Evolutionary conservation across 2,113 vertebrate genomes (phyloP), one percentile per base, ranked within the genome.

Genomic region (Brachypteracias leptosomus): DNA sequence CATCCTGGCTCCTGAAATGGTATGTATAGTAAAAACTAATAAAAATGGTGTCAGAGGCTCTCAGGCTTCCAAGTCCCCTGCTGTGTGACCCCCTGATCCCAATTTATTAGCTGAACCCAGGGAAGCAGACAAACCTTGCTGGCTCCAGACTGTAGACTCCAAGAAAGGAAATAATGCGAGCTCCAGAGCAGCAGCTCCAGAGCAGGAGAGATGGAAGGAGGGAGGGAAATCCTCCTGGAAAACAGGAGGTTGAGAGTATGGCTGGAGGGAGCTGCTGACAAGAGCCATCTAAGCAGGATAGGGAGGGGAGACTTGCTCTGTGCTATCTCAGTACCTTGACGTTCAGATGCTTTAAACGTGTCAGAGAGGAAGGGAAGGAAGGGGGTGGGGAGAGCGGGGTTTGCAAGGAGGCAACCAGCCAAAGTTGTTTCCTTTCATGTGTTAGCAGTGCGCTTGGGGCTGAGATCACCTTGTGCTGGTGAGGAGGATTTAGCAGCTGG

Each of bases 11-110:
- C 93, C 96, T 96, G 98, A 97, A 98, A 97, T 98, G 97, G 97
- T 97, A 97, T 97, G 97, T 97, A 97, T 97, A 98, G 97, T 98
- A 96, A 98, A 98, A 98, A 98, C 98, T 98, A 98, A 98, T 98
- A 98, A 98, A 98, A 98, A 97, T 90, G 59, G 97, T 98, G 98
- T 98, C 98, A 98, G 97, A 95, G 97, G 93, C 97, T 98, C 97
- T 97, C 98, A 98, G 97, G 97, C 98, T 98, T 97, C 97, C 98
- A 97, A 96, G 96, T 98, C 98, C 97, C 98, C 97, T 97, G 97
- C 97, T 96, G 97, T 96, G 98, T 97, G 97, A 98, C 98, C 98
- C 97, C 90, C 96, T 65, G 98, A 98, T 98, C 98, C 98, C 98
- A 98, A 98, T 98, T 98, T 98, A 98, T 98, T 98, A 98, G 97